Conservation (phyloP, 2,888 invertebrate species). For the Acanthopleura granulata region DNA sequence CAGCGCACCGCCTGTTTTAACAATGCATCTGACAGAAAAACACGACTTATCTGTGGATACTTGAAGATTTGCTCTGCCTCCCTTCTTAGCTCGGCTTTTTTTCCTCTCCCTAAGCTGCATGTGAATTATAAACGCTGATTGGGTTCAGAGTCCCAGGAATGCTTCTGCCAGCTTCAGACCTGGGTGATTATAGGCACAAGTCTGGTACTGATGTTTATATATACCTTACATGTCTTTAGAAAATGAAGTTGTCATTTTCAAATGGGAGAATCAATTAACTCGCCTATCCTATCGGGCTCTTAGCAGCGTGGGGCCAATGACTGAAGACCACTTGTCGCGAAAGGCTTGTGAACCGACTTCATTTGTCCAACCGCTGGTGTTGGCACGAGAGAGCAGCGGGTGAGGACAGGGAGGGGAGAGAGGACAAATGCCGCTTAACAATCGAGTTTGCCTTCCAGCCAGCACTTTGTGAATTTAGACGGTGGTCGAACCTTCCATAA, state of each 20-base stretch:
- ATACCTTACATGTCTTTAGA: constrained; percentile 15
- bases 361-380: constrained; percentile 2
- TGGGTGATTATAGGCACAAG: background rate
- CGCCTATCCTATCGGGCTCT: background rate
- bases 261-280: constrained; percentile 19
- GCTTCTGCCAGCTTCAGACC: background rate
- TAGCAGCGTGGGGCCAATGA: background rate
- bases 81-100: background rate
- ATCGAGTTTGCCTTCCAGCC: background rate
- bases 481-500: background rate
- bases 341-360: background rate
- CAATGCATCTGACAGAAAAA: constrained; percentile 15
- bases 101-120: background rate
- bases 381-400: background rate
- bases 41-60: constrained; percentile 11
- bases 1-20: background rate
- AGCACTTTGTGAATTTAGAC: background rate
- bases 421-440: background rate
- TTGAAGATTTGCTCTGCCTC: background rate
- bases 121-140: background rate
- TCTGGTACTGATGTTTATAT: constrained; percentile 16
- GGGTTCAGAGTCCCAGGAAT: background rate
- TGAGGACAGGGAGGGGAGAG: background rate
- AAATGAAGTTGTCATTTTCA: constrained; percentile 21
- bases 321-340: constrained; percentile 7